phyloP scores from a whole-genome alignment of 2,888 invertebrate genomes.

The Pasiphila rectangulata region DNA sequence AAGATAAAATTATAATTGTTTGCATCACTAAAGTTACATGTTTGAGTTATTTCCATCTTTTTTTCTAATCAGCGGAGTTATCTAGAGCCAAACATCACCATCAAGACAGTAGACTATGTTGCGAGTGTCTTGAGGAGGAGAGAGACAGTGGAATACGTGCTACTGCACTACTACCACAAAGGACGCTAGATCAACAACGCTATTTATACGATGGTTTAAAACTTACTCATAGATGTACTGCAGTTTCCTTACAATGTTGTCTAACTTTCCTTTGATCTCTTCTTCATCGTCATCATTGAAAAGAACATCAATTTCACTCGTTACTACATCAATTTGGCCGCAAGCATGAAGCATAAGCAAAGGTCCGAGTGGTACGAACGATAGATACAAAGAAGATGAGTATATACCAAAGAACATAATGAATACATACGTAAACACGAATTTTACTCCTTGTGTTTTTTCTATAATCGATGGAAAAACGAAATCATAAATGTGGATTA shows the following conservation, averaged over 20 bases:
- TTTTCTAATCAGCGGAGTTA: no score
- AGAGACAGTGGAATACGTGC: no score
- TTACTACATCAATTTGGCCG: conserved; percentile 27
- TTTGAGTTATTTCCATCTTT: no score
- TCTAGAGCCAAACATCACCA: no score
- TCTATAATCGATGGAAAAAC: no score
- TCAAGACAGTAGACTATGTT: no score
- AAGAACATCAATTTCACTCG: neutral
- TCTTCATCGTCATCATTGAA: neutral
- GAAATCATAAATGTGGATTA: conserved; percentile 39
- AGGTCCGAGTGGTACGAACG: conserved; percentile 23
- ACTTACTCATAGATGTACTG: conserved; percentile 15
- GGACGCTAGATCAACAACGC: no score
- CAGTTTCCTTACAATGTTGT: conserved; percentile 4
- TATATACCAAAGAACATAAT: conserved; percentile 2
- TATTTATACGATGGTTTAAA: neutral
- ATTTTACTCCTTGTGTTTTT: no score
- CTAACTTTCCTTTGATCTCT: neutral
- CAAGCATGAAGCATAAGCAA: conserved; percentile 27
- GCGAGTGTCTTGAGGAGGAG: no score
- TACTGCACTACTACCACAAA: no score
- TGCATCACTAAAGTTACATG: neutral
- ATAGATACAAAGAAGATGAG: conserved; percentile 3
- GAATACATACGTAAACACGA: conserved; percentile 1
- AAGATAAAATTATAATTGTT: neutral